Conservation (phyloP, 37 sponge, comb jelly and placozoan genomes). For the Ianthella basta region DNA sequence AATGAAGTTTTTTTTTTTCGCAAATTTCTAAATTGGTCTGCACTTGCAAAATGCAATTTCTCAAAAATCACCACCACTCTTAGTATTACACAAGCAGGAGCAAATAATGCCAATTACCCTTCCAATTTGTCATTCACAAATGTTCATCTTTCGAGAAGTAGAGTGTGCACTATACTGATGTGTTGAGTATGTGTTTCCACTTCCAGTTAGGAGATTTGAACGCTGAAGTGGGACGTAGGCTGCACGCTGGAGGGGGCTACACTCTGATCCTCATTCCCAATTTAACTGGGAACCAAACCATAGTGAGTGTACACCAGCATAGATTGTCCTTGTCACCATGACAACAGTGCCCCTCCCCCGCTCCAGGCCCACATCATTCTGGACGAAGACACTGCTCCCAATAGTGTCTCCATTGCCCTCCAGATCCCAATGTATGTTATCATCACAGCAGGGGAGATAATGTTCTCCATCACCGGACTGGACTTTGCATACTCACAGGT, state of each 20-base stretch:
- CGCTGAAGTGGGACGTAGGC: background rate
- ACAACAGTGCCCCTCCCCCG: background rate
- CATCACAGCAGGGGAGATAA: conserved; percentile 96
- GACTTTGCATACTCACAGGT: conserved; percentile 99
- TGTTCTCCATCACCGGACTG: conserved; percentile 98
- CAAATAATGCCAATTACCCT: too few species aligned
- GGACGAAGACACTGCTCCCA: conserved; percentile 65
- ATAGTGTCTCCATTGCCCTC: conserved; percentile 77
- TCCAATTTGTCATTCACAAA: too few species aligned
- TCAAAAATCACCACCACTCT: too few species aligned
- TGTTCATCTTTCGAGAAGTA: too few species aligned
- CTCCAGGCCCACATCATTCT: conserved; percentile 1
- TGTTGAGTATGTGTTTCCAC: background rate
- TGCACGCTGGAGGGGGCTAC: conserved; percentile 16
- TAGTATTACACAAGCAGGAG: too few species aligned
- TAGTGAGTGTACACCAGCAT: background rate
- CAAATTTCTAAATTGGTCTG: too few species aligned
- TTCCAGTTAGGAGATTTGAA: background rate
- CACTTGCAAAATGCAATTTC: too few species aligned
- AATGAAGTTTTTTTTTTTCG: too few species aligned
- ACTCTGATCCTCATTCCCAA: conserved; percentile 11
- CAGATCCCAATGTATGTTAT: conserved; percentile 96
- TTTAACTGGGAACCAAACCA: background rate
- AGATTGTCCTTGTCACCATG: background rate
- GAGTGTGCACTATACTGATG: too few species aligned